Evolutionary conservation across 1,140 invertebrate species (phyloP).

Genomic region (Oncopodura yosiiana): DNA sequence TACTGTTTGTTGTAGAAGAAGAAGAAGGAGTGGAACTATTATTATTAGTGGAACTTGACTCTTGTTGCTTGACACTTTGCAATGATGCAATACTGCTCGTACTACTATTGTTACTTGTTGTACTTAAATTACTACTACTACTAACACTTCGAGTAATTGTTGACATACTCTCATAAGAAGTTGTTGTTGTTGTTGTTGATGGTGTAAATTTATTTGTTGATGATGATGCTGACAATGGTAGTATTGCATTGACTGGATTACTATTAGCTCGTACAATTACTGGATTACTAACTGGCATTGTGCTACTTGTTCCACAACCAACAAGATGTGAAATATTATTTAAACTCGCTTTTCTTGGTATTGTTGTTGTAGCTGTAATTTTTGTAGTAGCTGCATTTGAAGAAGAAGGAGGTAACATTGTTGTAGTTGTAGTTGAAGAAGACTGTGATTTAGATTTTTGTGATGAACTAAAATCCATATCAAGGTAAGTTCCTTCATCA

Average conservation of each 20-base stretch:
- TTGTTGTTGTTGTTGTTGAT: background rate
- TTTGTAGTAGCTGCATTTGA: too few species aligned
- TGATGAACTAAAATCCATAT: conserved; percentile 27
- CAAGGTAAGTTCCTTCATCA: conserved; percentile 30
- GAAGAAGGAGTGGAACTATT: background rate
- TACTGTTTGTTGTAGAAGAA: background rate
- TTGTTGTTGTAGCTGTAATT: background rate
- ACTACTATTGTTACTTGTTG: conserved; percentile 24
- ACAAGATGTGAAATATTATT: background rate
- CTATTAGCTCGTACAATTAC: conserved; percentile 27
- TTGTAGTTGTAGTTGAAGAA: too few species aligned
- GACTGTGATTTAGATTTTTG: background rate
- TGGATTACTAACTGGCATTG: background rate
- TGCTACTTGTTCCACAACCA: conserved; percentile 5
- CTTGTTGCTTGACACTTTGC: conserved; percentile 13
- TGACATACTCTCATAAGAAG: background rate
- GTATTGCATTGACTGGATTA: conserved; percentile 12
- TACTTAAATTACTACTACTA: conserved; percentile 28
- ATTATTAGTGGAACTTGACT: background rate
- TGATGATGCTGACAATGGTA: background rate
- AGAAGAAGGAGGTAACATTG: too few species aligned
- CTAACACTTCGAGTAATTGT: conserved; percentile 21
- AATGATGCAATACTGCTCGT: conserved; percentile 26
- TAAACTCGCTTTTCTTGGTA: background rate
- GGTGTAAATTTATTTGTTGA: background rate